Conservation (phyloP, 2,888 invertebrate species). For the Proisotoma minuta region DNA sequence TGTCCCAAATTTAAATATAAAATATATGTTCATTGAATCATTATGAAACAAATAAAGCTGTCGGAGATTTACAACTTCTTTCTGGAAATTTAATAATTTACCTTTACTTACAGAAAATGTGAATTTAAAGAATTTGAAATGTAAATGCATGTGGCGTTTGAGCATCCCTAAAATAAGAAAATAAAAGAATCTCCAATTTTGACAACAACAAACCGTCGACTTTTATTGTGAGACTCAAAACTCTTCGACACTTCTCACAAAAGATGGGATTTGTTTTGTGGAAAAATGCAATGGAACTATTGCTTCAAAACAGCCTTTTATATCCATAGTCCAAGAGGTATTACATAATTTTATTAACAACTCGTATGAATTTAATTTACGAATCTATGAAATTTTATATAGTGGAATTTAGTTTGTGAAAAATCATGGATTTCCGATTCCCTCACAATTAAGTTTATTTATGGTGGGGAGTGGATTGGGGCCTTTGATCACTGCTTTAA, state of each 20-base stretch:
- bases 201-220: constrained; percentile 22
- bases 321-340: constrained; percentile 43
- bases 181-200: constrained; percentile 33
- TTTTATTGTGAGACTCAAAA: constrained; percentile 20
- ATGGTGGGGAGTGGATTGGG: constrained; percentile 40
- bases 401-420: constrained; percentile 41
- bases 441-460: constrained; percentile 36
- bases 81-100: too few relatives aligned
- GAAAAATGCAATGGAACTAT: constrained; percentile 17
- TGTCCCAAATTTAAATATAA: too few relatives aligned
- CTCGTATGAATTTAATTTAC: not conserved
- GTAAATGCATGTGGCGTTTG: too few relatives aligned
- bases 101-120: too few relatives aligned
- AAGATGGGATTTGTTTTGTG: constrained; percentile 17
- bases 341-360: not conserved
- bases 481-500: constrained; percentile 33
- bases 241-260: constrained; percentile 9
- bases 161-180: too few relatives aligned
- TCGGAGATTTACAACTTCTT: too few relatives aligned
- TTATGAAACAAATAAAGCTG: too few relatives aligned
- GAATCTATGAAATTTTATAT: not conserved
- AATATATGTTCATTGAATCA: too few relatives aligned
- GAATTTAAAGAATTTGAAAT: too few relatives aligned
- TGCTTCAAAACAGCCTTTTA: constrained; percentile 11
- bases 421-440: constrained; percentile 40